Evolutionary conservation across 1,140 invertebrate genomes (phyloP).

Genomic region (Thaumetopoea pityocampa): DNA sequence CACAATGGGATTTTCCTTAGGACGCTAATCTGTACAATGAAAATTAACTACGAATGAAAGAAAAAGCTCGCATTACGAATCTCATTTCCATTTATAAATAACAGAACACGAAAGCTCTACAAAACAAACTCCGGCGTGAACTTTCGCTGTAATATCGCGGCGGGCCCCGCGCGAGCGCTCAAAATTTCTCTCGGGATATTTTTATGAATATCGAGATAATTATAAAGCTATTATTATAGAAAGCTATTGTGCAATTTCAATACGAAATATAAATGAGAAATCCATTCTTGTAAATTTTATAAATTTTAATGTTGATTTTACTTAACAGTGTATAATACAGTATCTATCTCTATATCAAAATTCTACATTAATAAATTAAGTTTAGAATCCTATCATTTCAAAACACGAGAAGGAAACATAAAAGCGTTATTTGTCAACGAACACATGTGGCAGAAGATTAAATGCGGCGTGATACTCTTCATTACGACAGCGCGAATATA

Average conservation of each 20-base stretch:
- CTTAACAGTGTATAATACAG: too few relatives aligned
- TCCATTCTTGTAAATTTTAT: too few relatives aligned
- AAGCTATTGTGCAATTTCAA: too few relatives aligned
- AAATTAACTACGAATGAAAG: constrained; percentile 14
- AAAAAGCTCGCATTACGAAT: not conserved
- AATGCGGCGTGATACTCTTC: constrained; percentile 17
- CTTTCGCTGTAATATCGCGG: too few relatives aligned
- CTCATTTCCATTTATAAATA: constrained; percentile 7
- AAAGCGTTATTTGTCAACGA: constrained; percentile 11
- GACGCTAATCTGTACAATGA: constrained; percentile 17
- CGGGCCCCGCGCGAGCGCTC: too few relatives aligned
- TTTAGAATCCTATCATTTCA: constrained; percentile 4
- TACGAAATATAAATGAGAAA: too few relatives aligned
- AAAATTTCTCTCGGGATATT: too few relatives aligned
- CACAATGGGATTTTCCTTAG: constrained; percentile 7
- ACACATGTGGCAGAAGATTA: constrained; percentile 14
- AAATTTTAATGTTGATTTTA: too few relatives aligned
- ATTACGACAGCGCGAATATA: constrained; percentile 12
- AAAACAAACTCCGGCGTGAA: constrained; percentile 2
- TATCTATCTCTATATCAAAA: constrained; percentile 11
- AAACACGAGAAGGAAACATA: constrained; percentile 12
- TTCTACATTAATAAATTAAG: constrained; percentile 19
- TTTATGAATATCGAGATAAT: too few relatives aligned
- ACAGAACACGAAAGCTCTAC: not conserved
- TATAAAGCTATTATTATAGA: too few relatives aligned